These are phyloP conservation scores for Stichodactyla mertensii DNA, from an alignment of 64 coral and sea anemone genomes.

Conservation along the genomic window DNA sequence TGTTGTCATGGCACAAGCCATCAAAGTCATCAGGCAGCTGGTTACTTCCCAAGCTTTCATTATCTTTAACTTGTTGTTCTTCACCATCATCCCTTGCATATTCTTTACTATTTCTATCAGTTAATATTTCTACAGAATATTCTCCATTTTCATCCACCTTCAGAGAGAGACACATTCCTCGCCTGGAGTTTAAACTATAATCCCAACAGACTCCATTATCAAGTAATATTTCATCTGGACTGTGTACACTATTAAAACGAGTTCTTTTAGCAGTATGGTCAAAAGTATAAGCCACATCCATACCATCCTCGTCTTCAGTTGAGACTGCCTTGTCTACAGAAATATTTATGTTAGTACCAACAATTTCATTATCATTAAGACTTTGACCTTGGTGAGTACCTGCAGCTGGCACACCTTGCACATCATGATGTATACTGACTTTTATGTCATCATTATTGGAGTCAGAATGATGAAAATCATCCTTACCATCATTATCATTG, in stretches of 20 bases:
- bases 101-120: neutral
- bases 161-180: neutral
- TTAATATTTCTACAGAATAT: neutral
- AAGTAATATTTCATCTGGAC: slow-evolving; percentile 13
- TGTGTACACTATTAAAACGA: neutral
- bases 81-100: slow-evolving; percentile 3
- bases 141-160: neutral
- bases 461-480: neutral
- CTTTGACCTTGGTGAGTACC: neutral
- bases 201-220: neutral
- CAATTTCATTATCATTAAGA: neutral
- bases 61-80: neutral
- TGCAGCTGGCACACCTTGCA: neutral
- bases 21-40: neutral
- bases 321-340: neutral
- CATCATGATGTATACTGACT: neutral
- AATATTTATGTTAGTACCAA: neutral
- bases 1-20: neutral
- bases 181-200: neutral
- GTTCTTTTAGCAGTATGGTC: neutral
- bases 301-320: neutral
- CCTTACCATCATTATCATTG: neutral
- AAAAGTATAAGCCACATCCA: neutral
- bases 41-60: neutral
- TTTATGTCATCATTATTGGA: neutral